Evolutionary conservation across 2,888 invertebrate species (phyloP), one percentile per base, ranked within the genome.

Genomic region (Ceraclea dissimilis): DNA sequence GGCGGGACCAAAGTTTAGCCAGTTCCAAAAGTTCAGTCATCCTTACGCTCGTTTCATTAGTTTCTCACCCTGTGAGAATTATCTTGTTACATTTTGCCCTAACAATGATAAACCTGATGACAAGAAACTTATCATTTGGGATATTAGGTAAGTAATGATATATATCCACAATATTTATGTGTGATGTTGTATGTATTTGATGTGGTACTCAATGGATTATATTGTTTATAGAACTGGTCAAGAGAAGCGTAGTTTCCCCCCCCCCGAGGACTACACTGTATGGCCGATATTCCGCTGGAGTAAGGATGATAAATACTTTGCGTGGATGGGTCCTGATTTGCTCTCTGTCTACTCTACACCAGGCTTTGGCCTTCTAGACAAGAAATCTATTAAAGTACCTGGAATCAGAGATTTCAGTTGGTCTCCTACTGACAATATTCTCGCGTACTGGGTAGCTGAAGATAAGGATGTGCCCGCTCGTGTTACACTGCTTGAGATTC

Each of bases 271-370:
- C 53, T 86, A 87, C 58, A 84, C 89, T 0, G 84, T 86, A 1
- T 92, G 96, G 89, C 96, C 96, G 0, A 90, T 95, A 63, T 93
- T 97, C 80, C 91, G 95, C 66, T 98, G 98, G 97, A 95, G 93
- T 54, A 88, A 89, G 68, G 95, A 97, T 70, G 97, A 97, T 69
- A 88, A 88, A 69, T 98, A 88, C 75, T 94, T 98, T 67, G 97
- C 96, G 0, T 81, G 92, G 58, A 84, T 96, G 68, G 87, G 88
- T 1, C 82, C 84, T 53, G 92, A 92, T 66, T 73, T 88, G 26
- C 83, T 99, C 31, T 93, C 93, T 63, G 89, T 99, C 13, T 98
- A 96, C 69, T 96, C 97, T 74, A 96, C 98, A 1, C 95, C 95
- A 1, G 93, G 93, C 17, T 98, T 98, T 71, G 93, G 90, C 59